Conservation (phyloP, 2,113 vertebrate genomes). For the Cairina moschata region DNA sequence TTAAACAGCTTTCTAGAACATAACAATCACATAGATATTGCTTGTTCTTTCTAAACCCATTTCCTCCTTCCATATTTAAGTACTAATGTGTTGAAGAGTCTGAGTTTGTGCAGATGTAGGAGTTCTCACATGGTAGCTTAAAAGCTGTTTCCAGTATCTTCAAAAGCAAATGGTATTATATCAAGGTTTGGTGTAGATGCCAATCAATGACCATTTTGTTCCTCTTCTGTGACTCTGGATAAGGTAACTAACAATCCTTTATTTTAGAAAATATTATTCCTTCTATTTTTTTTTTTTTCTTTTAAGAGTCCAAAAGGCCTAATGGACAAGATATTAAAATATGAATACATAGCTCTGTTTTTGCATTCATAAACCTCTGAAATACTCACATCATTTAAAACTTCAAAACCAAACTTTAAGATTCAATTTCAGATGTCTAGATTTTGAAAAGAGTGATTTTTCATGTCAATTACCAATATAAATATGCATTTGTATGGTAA, state of each 20-base stretch:
- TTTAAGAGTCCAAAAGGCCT: background rate
- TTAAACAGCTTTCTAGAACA: background rate
- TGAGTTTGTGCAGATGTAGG: background rate
- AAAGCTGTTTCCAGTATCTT: background rate
- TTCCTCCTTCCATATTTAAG: background rate
- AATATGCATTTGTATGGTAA: background rate
- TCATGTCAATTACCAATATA: background rate
- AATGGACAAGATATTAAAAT: background rate
- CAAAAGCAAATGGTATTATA: background rate
- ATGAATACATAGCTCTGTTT: background rate
- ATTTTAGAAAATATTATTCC: background rate
- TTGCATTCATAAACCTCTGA: background rate
- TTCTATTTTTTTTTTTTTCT: background rate
- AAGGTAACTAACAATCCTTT: background rate
- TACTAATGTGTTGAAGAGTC: background rate
- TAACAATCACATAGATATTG: background rate
- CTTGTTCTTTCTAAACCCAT: background rate
- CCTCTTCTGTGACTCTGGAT: background rate
- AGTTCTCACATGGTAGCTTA: background rate
- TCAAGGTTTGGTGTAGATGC: background rate
- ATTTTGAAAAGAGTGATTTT: background rate
- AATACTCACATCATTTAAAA: background rate
- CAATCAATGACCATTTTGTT: background rate
- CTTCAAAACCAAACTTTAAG: background rate
- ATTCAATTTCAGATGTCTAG: background rate